A percentile compares a stretch with the other conserved stretches of the same genome.
These are phyloP conservation scores for Agrochola circellaris DNA, from an alignment of 2,888 invertebrate species.

Conservation along the genomic window DNA sequence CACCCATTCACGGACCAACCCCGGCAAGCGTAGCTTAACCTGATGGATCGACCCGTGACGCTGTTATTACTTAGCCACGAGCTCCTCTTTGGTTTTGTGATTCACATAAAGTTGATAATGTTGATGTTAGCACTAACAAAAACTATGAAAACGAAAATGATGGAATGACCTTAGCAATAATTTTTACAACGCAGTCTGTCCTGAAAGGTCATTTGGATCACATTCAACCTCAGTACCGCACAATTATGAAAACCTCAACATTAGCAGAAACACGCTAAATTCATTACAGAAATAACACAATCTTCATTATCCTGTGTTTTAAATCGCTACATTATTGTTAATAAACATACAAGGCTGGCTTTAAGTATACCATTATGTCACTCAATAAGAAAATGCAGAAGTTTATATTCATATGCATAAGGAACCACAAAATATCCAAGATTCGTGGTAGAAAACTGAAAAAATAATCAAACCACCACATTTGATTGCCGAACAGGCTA, in stretches of 20 bases:
- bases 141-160: background rate
- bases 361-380: constrained; percentile 59
- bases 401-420: background rate
- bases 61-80: too few relatives aligned
- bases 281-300: constrained; percentile 59
- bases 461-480: background rate
- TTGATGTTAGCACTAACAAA: background rate
- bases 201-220: constrained; percentile 43
- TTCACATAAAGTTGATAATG: background rate
- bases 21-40: too few relatives aligned
- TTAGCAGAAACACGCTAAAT: constrained; percentile 58
- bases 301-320: constrained; percentile 61
- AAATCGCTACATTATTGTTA: constrained; percentile 63
- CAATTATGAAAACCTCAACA: constrained; percentile 55
- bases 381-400: constrained; percentile 23
- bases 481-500: background rate
- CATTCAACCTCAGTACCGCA: constrained; percentile 23
- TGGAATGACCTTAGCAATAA: background rate
- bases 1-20: too few relatives aligned
- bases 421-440: background rate
- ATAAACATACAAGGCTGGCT: constrained; percentile 66
- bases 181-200: background rate
- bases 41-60: too few relatives aligned
- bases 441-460: background rate
- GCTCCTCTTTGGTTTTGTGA: background rate